Evolutionary conservation across 1,140 invertebrate genomes (phyloP).

Genomic region (Melanaphis sacchari): DNA sequence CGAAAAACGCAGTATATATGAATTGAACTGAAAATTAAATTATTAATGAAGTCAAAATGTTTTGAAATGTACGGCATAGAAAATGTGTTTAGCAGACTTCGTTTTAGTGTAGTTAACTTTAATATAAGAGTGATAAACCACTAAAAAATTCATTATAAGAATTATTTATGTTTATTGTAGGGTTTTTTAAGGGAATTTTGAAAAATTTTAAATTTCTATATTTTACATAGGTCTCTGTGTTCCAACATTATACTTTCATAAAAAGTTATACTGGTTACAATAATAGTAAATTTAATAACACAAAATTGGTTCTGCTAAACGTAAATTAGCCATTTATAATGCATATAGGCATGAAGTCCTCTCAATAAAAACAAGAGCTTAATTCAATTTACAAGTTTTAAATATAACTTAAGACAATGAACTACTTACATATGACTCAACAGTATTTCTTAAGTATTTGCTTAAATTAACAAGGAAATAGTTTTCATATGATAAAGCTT

Average conservation of each 20-base stretch:
- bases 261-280: neutral
- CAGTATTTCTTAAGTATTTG: conserved; percentile 23
- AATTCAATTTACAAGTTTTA: neutral
- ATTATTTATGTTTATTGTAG: too few species aligned
- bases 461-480: conserved; percentile 26
- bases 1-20: neutral
- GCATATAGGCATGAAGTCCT: neutral
- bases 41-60: neutral
- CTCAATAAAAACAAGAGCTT: neutral
- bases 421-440: conserved; percentile 31
- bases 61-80: neutral
- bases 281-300: neutral
- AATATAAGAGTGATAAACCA: too few species aligned
- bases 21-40: neutral
- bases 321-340: neutral
- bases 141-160: too few species aligned
- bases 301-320: neutral
- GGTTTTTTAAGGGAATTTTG: neutral
- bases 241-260: neutral
- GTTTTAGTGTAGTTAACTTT: too few species aligned
- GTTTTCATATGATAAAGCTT: conserved; percentile 32
- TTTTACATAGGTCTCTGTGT: too few species aligned
- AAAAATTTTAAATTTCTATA: neutral
- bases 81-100: too few species aligned
- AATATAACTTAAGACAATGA: neutral